These are phyloP conservation scores for Megaceryle torquata DNA, from an alignment of 2,113 vertebrate species.

Conservation along the genomic window DNA sequence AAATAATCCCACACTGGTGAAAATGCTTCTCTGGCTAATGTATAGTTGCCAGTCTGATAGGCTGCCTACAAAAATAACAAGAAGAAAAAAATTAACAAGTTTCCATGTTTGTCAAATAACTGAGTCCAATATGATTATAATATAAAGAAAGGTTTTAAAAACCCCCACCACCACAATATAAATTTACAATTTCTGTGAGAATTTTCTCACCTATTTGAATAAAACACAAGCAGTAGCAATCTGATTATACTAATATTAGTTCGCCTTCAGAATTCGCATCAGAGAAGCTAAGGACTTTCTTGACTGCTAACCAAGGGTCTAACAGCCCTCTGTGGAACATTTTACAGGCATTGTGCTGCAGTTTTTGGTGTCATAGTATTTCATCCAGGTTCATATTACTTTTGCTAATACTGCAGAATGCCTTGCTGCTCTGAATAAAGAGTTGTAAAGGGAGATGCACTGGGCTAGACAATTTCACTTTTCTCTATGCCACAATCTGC, in stretches of 20 bases:
- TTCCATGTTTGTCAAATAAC: background rate
- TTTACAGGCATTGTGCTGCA: background rate
- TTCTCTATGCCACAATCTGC: background rate
- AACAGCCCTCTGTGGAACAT: background rate
- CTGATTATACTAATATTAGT: background rate
- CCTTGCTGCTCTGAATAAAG: background rate
- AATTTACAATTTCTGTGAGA: constrained; percentile 34
- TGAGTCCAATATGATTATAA: background rate
- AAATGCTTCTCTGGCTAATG: constrained; percentile 83
- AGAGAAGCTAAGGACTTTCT: background rate
- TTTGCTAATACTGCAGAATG: background rate
- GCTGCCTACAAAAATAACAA: constrained; percentile 74
- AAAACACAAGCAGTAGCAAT: constrained; percentile 54
- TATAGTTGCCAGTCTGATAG: constrained; percentile 81
- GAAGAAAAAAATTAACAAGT: background rate
- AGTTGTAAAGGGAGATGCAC: background rate
- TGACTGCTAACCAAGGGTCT: background rate
- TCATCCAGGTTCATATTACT: background rate
- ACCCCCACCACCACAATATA: background rate
- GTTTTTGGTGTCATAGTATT: background rate
- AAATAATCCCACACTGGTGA: constrained; percentile 86
- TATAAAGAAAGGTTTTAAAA: background rate
- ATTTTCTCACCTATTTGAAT: constrained; percentile 48
- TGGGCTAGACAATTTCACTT: background rate
- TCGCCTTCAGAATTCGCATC: background rate